Conservation (phyloP, 2,797 vertebrate species). For the Amphiprion clarkii region DNA sequence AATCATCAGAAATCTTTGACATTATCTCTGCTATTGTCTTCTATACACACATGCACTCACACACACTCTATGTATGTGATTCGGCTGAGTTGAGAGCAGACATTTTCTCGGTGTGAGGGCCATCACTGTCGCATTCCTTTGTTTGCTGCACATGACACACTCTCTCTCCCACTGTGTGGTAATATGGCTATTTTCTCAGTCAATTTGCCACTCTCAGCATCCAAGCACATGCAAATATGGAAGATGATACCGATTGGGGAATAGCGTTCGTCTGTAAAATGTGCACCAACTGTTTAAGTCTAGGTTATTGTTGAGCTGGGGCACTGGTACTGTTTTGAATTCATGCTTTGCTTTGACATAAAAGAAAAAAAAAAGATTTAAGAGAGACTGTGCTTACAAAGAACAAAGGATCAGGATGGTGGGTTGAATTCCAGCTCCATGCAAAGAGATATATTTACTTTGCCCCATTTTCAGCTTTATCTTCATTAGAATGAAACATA, state of each 20-base stretch:
- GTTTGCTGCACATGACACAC: slow-evolving; percentile 81
- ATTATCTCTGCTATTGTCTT: slow-evolving; percentile 71
- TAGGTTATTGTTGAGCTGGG: slow-evolving; percentile 64
- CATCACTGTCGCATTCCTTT: slow-evolving; percentile 74
- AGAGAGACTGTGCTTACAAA: not conserved
- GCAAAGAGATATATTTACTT: not conserved
- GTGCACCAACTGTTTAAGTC: slow-evolving; percentile 80
- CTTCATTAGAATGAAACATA: not conserved
- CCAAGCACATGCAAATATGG: slow-evolving; percentile 84
- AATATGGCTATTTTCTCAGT: slow-evolving; percentile 88
- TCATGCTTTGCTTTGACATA: slow-evolving; percentile 16
- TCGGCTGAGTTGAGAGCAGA: slow-evolving; percentile 76
- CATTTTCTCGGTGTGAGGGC: slow-evolving; percentile 80
- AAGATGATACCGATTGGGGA: slow-evolving; percentile 74
- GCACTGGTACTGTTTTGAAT: slow-evolving; percentile 26
- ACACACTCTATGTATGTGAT: slow-evolving; percentile 51
- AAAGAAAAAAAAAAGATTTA: slow-evolving; percentile 7
- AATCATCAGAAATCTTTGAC: slow-evolving; percentile 60
- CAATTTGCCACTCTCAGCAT: slow-evolving; percentile 87
- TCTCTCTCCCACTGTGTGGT: slow-evolving; percentile 85
- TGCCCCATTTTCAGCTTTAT: not conserved
- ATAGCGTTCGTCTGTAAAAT: slow-evolving; percentile 74
- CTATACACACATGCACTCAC: slow-evolving; percentile 8
- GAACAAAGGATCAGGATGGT: slow-evolving; percentile 38
- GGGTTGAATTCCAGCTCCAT: slow-evolving; percentile 9